Conservation (phyloP, 2,888 invertebrate species). For the Agriopis aurantiaria region DNA sequence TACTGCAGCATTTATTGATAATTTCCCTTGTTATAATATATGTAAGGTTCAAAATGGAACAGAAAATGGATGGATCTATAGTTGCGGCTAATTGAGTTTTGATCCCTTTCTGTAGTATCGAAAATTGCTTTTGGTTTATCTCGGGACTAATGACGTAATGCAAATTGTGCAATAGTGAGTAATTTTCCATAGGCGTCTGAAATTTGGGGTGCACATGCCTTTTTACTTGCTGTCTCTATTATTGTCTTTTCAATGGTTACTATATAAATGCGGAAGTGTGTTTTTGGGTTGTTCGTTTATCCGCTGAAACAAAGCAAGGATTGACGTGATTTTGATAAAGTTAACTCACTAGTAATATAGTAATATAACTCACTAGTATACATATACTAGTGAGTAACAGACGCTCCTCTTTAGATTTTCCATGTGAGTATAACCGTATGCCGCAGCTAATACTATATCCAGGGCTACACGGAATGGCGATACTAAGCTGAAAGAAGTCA, state of each 20-base stretch:
- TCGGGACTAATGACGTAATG: conserved; percentile 40
- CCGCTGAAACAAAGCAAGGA: too few relatives aligned
- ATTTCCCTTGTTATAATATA: background rate
- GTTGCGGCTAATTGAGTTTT: conserved; percentile 65
- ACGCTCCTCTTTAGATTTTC: too few relatives aligned
- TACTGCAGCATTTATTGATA: conserved; percentile 26
- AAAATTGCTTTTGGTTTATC: conserved; percentile 45
- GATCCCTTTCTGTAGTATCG: conserved; percentile 56
- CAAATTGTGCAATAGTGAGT: conserved; percentile 39
- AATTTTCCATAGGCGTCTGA: conserved; percentile 20
- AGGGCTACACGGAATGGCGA: too few relatives aligned
- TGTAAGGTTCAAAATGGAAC: conserved; percentile 27
- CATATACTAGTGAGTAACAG: too few relatives aligned
- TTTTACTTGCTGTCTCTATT: background rate
- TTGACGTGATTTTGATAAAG: too few relatives aligned
- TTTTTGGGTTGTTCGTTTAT: too few relatives aligned
- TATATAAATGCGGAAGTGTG: too few relatives aligned
- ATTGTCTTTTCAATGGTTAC: background rate
- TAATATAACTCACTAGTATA: too few relatives aligned
- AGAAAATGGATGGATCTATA: conserved; percentile 4
- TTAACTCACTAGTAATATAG: too few relatives aligned
- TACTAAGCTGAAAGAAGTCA: too few relatives aligned
- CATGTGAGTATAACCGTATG: too few relatives aligned
- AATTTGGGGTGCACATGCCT: background rate
- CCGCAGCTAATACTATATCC: too few relatives aligned